Conservation (phyloP, 2,888 invertebrate genomes). For the Drosophila quasianomalipes region DNA sequence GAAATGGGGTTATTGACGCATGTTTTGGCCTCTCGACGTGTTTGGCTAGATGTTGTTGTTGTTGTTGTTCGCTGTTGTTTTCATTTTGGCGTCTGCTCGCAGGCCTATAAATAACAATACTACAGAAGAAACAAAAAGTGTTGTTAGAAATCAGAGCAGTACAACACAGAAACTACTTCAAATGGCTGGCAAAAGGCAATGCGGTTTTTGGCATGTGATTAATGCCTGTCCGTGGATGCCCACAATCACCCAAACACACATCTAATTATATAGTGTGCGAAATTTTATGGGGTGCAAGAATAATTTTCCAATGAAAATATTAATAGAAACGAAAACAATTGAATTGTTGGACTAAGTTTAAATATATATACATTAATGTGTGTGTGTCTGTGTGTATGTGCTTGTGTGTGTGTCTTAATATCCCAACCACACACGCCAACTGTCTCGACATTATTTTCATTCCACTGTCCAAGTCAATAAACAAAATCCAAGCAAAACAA, state of each 20-base stretch:
- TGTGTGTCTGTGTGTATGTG: conserved; percentile 43
- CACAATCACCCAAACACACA: conserved; percentile 1
- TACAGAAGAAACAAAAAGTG: conserved; percentile 15
- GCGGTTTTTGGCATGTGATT: conserved; percentile 63
- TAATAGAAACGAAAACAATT: conserved; percentile 78
- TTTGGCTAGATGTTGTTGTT: conserved; percentile 21
- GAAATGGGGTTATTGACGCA: conserved; percentile 80
- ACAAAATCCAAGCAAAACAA: conserved; percentile 61
- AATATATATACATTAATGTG: conserved; percentile 55
- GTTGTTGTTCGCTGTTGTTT: conserved; percentile 35
- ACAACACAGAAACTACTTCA: conserved; percentile 59
- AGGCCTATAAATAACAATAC: conserved; percentile 62
- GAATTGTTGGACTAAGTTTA: conserved; percentile 45
- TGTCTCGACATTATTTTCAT: conserved; percentile 58
- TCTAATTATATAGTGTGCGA: conserved; percentile 17
- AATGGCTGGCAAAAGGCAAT: conserved; percentile 32
- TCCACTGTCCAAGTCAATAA: conserved; percentile 66
- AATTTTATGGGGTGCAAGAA: conserved; percentile 75
- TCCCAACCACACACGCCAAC: conserved; percentile 15
- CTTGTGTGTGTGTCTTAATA: neutral
- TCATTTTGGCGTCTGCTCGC: conserved; percentile 57
- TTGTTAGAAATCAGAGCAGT: conserved; percentile 44
- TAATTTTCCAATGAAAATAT: conserved; percentile 76
- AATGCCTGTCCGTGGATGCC: conserved; percentile 72
- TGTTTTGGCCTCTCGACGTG: conserved; percentile 65